Evolutionary conservation across 2,888 invertebrate genomes (phyloP), one percentile per base, ranked within the genome.

Genomic region (Eumacrocentrus americanus): DNA sequence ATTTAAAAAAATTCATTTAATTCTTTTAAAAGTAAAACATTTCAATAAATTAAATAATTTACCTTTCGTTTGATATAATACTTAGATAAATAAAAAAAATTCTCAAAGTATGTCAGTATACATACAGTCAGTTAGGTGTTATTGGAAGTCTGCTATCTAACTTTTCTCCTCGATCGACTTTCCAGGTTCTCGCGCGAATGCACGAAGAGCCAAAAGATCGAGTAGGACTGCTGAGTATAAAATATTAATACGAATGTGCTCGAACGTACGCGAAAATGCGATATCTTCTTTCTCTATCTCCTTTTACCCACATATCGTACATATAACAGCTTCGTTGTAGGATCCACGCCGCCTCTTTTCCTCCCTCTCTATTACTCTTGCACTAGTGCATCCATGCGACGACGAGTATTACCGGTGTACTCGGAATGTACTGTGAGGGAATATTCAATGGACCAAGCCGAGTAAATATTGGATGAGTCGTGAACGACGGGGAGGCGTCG

Each of bases 391-490:
- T 51, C 37, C 59, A 53, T 54, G 46, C 47, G 34, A 48, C 54
- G 25, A 50, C 64, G 63, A 61, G 71, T 68, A 70, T 74, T 74
- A 73, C 71, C 63, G 65, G 67, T 69, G 72, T 73, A 70, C 70
- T 72, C 63, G 64, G 70, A 73, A 72, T 72, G 72, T 72, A 75
- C 70, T 67, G 69, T 71, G 64, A 63, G 67, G 61, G 74, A 78
- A 77, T 78, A 76, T 75, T 74, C 73, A 75, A 77, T 77, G 71
- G 66, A 66, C 70, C 73, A 68, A 69, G 46, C 67, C 68, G 69
- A 67, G 71, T 78, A 77, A 79, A 79, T 79, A 77, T 77, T 76
- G 72, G 68, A 79, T 76, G 73, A 74, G 70, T 65, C 50, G 66
- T 62, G 65, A 67, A 63, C 66, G 64, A 60, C 11, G 59, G 53